Conservation (phyloP, 2,113 vertebrate genomes). For the Mellivora capensis region DNA sequence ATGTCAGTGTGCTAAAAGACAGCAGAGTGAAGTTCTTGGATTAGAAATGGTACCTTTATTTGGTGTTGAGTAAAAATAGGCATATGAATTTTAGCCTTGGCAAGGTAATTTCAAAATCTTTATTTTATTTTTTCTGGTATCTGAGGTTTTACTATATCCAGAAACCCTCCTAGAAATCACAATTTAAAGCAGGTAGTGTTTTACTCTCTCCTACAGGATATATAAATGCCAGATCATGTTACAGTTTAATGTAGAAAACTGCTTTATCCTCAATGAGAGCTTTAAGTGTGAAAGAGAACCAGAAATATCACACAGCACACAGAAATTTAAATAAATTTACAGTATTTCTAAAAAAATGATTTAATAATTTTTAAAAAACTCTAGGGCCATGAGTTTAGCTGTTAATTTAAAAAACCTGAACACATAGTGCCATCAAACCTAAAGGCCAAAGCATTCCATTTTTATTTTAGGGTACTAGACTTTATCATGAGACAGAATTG, state of each 20-base stretch:
- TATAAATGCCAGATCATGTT: constrained; percentile 68
- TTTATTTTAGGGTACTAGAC: not conserved
- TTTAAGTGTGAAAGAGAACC: constrained; percentile 65
- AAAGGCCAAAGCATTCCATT: not conserved
- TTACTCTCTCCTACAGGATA: constrained; percentile 44
- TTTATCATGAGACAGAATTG: not conserved
- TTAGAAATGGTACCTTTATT: constrained; percentile 54
- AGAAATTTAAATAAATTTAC: constrained; percentile 58
- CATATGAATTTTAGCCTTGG: constrained; percentile 26
- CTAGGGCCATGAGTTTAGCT: not conserved
- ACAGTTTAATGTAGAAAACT: constrained; percentile 53
- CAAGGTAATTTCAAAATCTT: constrained; percentile 41
- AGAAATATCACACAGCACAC: constrained; percentile 63
- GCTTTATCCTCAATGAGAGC: constrained; percentile 63
- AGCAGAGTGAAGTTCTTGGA: constrained; percentile 49
- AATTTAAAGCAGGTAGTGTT: constrained; percentile 64
- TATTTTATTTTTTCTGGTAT: constrained; percentile 29
- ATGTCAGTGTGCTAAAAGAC: constrained; percentile 19
- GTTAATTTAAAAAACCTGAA: constrained; percentile 19
- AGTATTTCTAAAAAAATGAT: not conserved
- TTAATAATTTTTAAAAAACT: constrained; percentile 22
- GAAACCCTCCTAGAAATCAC: constrained; percentile 53
- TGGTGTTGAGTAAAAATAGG: constrained; percentile 49
- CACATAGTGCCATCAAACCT: not conserved
- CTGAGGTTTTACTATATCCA: constrained; percentile 40